Evolutionary conservation across 2,797 vertebrate genomes (phyloP).

Genomic region (Acropternis orthonyx): DNA sequence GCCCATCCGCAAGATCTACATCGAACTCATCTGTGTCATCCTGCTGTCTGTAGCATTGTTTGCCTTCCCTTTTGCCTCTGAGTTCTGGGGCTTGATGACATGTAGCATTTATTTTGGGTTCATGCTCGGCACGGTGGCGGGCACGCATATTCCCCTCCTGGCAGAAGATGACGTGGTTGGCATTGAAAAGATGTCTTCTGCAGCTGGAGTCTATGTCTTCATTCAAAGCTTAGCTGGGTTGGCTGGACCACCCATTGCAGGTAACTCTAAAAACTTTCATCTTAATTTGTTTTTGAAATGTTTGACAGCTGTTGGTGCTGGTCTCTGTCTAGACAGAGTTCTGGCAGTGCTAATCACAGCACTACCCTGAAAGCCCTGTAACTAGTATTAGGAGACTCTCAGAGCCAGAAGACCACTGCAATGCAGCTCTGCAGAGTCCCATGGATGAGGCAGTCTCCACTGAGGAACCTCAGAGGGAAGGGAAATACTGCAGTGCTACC

Average conservation of each 20-base stretch:
- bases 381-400: neutral
- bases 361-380: neutral
- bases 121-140: conserved; percentile 88
- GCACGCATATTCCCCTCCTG: conserved; percentile 92
- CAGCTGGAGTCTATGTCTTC: conserved; percentile 92
- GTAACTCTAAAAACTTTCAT: conserved; percentile 66
- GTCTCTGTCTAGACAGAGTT: neutral
- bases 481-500: conserved; percentile 47
- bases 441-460: neutral
- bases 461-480: conserved; percentile 40
- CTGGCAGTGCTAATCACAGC: neutral
- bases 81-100: conserved; percentile 87
- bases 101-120: conserved; percentile 90
- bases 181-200: conserved; percentile 90
- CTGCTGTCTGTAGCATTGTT: conserved; percentile 81
- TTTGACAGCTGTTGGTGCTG: neutral
- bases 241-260: conserved; percentile 93
- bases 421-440: conserved; percentile 63
- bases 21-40: conserved; percentile 85
- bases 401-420: conserved; percentile 46
- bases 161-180: conserved; percentile 94
- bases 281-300: fast-evolving
- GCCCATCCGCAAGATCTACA: conserved; percentile 84
- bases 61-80: conserved; percentile 85
- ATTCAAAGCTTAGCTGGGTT: conserved; percentile 94